Evolutionary conservation across 1,140 invertebrate species (phyloP).

Genomic region (Drosophila teissieri): DNA sequence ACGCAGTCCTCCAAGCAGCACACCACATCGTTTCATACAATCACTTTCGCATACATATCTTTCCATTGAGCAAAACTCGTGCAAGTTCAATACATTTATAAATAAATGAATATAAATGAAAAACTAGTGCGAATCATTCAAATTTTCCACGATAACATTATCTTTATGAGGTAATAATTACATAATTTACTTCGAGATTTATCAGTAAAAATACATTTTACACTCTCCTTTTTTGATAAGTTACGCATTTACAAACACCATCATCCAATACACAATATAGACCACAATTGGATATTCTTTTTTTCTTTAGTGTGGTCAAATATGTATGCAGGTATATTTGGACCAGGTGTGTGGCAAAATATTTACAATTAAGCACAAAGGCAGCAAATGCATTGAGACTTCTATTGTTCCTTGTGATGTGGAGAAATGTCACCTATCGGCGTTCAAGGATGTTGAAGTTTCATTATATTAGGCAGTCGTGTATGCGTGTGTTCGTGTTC

Average conservation of each 20-base stretch:
- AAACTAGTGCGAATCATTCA: no score
- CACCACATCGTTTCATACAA: conserved; percentile 2
- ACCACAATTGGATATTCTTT: neutral
- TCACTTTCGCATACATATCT: neutral
- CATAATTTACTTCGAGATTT: neutral
- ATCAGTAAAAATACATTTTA: neutral
- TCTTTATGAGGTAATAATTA: neutral
- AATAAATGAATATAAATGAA: no score
- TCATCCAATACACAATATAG: no score
- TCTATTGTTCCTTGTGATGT: conserved; percentile 35
- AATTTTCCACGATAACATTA: neutral
- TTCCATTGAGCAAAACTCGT: neutral
- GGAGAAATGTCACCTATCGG: conserved; percentile 23
- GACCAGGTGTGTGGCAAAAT: conserved; percentile 77
- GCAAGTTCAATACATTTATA: neutral
- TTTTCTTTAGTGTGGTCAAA: neutral
- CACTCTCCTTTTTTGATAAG: no score
- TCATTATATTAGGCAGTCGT: conserved; percentile 29
- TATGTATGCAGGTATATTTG: conserved; percentile 36
- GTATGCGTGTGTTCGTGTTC: conserved; percentile 2
- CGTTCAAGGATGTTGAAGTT: conserved; percentile 37
- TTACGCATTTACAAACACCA: no score
- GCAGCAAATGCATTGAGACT: conserved; percentile 45
- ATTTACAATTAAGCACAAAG: conserved; percentile 80
- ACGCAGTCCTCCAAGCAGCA: conserved; percentile 21